Evolutionary conservation across 92 coral and sea anemone species (phyloP).

Genomic region (Bergia sp.): DNA sequence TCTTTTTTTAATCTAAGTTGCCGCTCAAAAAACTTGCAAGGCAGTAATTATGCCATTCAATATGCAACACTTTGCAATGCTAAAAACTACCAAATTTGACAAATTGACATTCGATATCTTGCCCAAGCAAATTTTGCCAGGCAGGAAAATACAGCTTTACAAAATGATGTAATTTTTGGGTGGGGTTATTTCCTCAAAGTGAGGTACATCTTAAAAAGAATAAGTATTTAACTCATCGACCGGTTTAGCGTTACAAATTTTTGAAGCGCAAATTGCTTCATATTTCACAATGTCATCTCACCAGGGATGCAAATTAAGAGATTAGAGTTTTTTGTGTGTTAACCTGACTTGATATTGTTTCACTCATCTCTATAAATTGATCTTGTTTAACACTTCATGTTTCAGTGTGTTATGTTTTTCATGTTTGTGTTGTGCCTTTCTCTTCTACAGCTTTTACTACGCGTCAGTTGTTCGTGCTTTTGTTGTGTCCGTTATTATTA

Average conservation of each 20-base stretch:
- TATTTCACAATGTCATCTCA: constrained; percentile 10
- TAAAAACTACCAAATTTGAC: constrained; percentile 8
- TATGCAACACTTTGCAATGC: neutral
- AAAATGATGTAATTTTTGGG: constrained; percentile 31
- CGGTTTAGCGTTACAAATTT: constrained; percentile 20
- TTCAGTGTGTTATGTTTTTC: neutral
- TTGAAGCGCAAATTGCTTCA: constrained; percentile 30
- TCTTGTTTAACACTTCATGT: neutral
- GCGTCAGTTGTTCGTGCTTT: constrained; percentile 21
- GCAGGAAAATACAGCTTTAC: neutral
- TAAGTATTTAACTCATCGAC: constrained; percentile 34
- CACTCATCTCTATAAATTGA: neutral
- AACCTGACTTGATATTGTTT: neutral
- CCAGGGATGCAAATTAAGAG: constrained; percentile 1
- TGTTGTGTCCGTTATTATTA: neutral
- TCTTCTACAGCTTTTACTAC: neutral
- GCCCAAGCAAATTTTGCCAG: constrained; percentile 4
- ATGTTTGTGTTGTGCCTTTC: neutral
- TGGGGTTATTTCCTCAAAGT: constrained; percentile 30
- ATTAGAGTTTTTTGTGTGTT: constrained; percentile 5
- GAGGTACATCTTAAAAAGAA: constrained; percentile 26
- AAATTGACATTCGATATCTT: neutral
- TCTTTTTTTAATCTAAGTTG: constrained; percentile 11
- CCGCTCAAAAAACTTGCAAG: constrained; percentile 25
- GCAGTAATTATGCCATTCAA: neutral